These are phyloP conservation scores for Dascillus cervinus DNA, from an alignment of 2,888 invertebrate genomes.

Conservation along the genomic window DNA sequence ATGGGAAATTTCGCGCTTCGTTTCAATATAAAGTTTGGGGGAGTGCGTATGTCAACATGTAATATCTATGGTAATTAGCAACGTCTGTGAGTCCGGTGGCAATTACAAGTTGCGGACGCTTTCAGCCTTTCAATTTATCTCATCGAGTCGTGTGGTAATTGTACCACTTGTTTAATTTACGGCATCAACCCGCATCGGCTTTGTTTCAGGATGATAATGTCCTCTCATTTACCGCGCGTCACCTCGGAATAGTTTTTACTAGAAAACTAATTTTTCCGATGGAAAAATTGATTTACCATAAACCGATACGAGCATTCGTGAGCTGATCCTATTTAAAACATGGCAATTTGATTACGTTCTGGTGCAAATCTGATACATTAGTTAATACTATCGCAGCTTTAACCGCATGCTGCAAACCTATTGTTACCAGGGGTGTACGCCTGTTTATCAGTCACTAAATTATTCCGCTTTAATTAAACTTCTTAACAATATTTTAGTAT, in stretches of 20 bases:
- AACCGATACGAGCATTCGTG: no score
- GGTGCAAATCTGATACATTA: slow-evolving; percentile 18
- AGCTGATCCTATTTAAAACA: no score
- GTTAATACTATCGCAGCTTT: slow-evolving; percentile 14
- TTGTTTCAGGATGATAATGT: slow-evolving; percentile 23
- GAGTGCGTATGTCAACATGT: slow-evolving; percentile 30
- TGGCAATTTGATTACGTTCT: no score
- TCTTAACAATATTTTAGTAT: no score
- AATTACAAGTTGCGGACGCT: slow-evolving; percentile 32
- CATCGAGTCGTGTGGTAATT: slow-evolving; percentile 31
- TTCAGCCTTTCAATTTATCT: slow-evolving; percentile 33
- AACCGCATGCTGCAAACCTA: slow-evolving; percentile 5
- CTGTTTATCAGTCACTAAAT: background rate
- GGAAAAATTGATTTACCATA: no score
- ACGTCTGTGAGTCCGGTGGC: slow-evolving; percentile 33
- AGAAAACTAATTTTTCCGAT: no score
- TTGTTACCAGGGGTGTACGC: slow-evolving; percentile 12
- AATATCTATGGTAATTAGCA: slow-evolving; percentile 39
- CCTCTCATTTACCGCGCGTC: slow-evolving; percentile 10
- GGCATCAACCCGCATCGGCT: slow-evolving; percentile 28
- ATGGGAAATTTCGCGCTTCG: no score
- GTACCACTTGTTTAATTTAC: slow-evolving; percentile 35
- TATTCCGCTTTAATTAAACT: no score
- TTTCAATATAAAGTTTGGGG: no score
- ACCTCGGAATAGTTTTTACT: no score